Conservation (phyloP, 2,888 invertebrate genomes). For the Dromius quadrimaculatus region DNA sequence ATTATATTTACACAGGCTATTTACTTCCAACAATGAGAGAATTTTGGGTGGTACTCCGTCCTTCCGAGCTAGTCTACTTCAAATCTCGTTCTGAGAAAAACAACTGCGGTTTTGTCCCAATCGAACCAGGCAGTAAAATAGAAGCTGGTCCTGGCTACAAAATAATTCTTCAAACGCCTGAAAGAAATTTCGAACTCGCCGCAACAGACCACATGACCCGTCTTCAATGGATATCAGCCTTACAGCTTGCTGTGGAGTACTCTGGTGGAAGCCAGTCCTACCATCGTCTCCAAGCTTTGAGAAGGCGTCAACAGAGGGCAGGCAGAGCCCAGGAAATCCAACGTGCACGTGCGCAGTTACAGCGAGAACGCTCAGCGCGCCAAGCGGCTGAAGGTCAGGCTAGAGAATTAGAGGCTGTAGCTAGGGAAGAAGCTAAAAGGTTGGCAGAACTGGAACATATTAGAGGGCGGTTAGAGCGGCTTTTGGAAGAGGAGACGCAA, state of each 20-base stretch:
- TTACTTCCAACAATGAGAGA: slow-evolving; percentile 82
- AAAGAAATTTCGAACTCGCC: slow-evolving; percentile 79
- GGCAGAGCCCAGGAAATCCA: slow-evolving; percentile 73
- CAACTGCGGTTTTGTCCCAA: slow-evolving; percentile 55
- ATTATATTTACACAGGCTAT: slow-evolving; percentile 65
- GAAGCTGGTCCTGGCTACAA: slow-evolving; percentile 74
- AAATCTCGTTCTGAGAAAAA: slow-evolving; percentile 79
- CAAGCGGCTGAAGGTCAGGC: slow-evolving; percentile 73
- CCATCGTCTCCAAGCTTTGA: slow-evolving; percentile 73
- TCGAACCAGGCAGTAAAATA: slow-evolving; percentile 70
- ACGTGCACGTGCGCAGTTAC: slow-evolving; percentile 72
- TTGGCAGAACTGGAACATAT: slow-evolving; percentile 80
- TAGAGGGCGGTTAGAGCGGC: slow-evolving; percentile 76
- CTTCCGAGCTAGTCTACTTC: slow-evolving; percentile 80
- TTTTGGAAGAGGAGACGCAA: slow-evolving; percentile 85
- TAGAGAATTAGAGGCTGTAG: slow-evolving; percentile 75
- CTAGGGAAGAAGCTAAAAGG: slow-evolving; percentile 79
- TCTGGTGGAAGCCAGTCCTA: slow-evolving; percentile 78
- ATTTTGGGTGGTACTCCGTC: slow-evolving; percentile 84
- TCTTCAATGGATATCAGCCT: slow-evolving; percentile 81
- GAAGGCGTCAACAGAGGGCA: slow-evolving; percentile 68
- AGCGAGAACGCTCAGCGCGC: slow-evolving; percentile 75
- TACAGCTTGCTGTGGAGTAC: slow-evolving; percentile 79
- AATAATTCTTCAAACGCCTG: slow-evolving; percentile 77
- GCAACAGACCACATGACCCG: slow-evolving; percentile 82